These are phyloP conservation scores for Eptatretus atami DNA, from an alignment of 2,797 vertebrate species.

Conservation along the genomic window DNA sequence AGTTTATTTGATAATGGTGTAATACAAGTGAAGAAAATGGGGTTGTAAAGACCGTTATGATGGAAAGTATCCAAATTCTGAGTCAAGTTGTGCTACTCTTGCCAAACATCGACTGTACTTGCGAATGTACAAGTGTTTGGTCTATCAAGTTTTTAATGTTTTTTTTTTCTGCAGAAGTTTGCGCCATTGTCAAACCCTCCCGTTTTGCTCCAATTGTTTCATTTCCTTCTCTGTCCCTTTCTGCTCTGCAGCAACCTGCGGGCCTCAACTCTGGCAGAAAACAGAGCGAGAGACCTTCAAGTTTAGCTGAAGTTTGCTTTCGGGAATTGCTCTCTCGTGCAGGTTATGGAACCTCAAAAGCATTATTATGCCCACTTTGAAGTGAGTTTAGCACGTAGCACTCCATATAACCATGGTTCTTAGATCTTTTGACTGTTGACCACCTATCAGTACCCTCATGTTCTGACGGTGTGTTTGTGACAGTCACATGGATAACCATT, in stretches of 20 bases:
- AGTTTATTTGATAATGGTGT: too few species aligned
- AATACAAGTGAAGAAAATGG: too few species aligned
- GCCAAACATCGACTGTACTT: too few species aligned
- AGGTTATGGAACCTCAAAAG: constrained; percentile 88
- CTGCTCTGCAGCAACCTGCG: background rate
- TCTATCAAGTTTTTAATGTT: too few species aligned
- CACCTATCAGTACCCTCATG: background rate
- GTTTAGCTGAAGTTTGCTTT: constrained; percentile 65
- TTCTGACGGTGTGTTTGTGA: constrained; percentile 2
- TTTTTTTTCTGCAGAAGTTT: too few species aligned
- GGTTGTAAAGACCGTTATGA: too few species aligned
- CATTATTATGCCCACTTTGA: constrained; percentile 66
- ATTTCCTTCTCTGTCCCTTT: background rate
- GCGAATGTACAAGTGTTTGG: too few species aligned
- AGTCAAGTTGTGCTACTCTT: too few species aligned
- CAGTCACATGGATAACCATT: constrained; percentile 84
- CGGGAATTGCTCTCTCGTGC: constrained; percentile 65
- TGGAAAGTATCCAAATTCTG: too few species aligned
- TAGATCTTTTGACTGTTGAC: too few species aligned
- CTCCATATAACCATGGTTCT: background rate
- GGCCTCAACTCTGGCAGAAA: constrained; percentile 19
- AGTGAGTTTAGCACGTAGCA: constrained; percentile 21
- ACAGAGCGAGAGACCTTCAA: constrained; percentile 63
- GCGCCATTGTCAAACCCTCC: too few species aligned
- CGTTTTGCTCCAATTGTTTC: background rate